These are phyloP conservation scores for Typhlichthys eigenmanni DNA, from an alignment of 2,797 vertebrate species.

Conservation along the genomic window DNA sequence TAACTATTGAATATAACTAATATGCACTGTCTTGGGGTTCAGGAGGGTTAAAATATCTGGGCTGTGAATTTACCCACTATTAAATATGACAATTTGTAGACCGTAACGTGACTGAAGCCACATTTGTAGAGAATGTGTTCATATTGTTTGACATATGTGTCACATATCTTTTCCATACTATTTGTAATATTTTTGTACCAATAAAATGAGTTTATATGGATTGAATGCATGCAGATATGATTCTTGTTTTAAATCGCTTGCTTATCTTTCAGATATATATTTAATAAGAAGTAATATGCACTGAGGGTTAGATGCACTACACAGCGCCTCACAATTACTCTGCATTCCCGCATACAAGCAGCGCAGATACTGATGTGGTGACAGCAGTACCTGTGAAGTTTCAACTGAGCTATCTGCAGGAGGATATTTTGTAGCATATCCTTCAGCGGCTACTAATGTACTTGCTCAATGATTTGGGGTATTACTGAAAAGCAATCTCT, in stretches of 20 bases:
- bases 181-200: slow-evolving; percentile 73
- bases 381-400: slow-evolving; percentile 13
- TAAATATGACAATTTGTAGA: slow-evolving; percentile 28
- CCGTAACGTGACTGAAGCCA: slow-evolving; percentile 31
- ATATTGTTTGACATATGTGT: slow-evolving; percentile 26
- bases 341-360: slow-evolving; percentile 5
- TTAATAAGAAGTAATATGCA: no score
- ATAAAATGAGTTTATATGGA: slow-evolving; percentile 63
- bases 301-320: neutral
- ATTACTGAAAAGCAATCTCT: slow-evolving; percentile 56
- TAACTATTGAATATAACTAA: slow-evolving; percentile 43
- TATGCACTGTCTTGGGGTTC: slow-evolving; percentile 48
- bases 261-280: neutral
- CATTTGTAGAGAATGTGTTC: slow-evolving; percentile 29
- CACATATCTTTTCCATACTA: slow-evolving; percentile 21
- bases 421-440: slow-evolving; percentile 26
- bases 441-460: slow-evolving; percentile 46
- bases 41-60: slow-evolving; percentile 30
- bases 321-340: neutral
- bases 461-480: slow-evolving; percentile 52
- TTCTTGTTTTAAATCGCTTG: slow-evolving; percentile 14
- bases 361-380: neutral
- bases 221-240: slow-evolving; percentile 23
- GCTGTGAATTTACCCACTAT: slow-evolving; percentile 27
- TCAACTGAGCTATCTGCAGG: slow-evolving; percentile 24